Evolutionary conservation across 2,888 invertebrate genomes (phyloP).

Genomic region (Drosophila limbata): DNA sequence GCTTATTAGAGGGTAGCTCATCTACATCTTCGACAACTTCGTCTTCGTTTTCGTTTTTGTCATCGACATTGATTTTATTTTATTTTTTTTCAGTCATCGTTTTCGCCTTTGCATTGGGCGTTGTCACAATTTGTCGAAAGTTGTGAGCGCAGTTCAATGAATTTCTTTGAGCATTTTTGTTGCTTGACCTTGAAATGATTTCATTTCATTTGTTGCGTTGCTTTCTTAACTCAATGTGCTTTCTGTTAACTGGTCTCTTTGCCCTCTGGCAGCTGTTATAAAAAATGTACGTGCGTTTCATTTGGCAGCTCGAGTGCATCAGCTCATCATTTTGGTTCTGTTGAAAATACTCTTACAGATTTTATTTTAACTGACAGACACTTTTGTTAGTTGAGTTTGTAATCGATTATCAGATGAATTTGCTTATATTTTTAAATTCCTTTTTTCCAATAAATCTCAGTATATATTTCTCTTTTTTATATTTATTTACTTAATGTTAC

Average conservation of each 20-base stretch:
- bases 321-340: constrained; percentile 29
- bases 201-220: constrained; percentile 15
- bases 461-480: too few relatives aligned
- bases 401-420: not conserved
- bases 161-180: constrained; percentile 55
- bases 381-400: not conserved
- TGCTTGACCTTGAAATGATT: constrained; percentile 65
- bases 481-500: too few relatives aligned
- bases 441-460: too few relatives aligned
- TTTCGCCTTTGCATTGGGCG: constrained; percentile 37
- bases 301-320: constrained; percentile 53
- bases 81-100: constrained; percentile 9
- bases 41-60: constrained; percentile 4
- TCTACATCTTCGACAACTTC: constrained; percentile 5
- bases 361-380: not conserved
- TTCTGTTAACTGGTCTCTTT: constrained; percentile 11
- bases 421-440: too few relatives aligned
- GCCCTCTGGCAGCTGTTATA: constrained; percentile 57
- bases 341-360: constrained; percentile 35
- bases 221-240: constrained; percentile 19
- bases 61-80: not conserved
- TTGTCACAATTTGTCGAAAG: constrained; percentile 52
- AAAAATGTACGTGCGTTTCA: constrained; percentile 49
- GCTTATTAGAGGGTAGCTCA: constrained; percentile 19
- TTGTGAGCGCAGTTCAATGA: constrained; percentile 67